Conservation (phyloP, 2,888 invertebrate genomes). For the Heliconius ismenius region DNA sequence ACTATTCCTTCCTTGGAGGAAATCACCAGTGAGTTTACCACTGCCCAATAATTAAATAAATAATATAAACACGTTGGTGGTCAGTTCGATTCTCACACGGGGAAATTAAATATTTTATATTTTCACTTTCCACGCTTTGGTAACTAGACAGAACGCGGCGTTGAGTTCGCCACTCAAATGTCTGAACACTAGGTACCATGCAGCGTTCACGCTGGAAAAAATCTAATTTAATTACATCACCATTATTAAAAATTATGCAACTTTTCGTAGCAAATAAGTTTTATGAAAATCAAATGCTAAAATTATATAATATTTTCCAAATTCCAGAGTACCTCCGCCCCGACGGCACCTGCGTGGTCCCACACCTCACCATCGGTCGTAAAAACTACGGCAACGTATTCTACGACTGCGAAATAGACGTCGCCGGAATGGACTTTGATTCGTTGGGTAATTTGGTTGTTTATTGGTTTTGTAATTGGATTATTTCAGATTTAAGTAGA, state of each 20-base stretch:
- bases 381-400: conserved; percentile 94
- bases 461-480: conserved; percentile 40
- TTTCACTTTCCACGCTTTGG: too few relatives aligned
- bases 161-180: not conserved
- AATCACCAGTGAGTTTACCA: conserved; percentile 74
- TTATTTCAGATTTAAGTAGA: not conserved
- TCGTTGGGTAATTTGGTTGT: conserved; percentile 83
- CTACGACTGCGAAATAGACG: conserved; percentile 92
- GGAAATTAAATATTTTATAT: too few relatives aligned
- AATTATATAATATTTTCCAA: too few relatives aligned
- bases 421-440: conserved; percentile 92
- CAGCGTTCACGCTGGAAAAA: not conserved
- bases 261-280: too few relatives aligned
- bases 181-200: not conserved
- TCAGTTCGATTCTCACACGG: too few relatives aligned
- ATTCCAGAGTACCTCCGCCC: conserved; percentile 84
- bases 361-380: conserved; percentile 93
- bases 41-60: too few relatives aligned
- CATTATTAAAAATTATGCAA: too few relatives aligned
- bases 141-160: too few relatives aligned
- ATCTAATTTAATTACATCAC: too few relatives aligned
- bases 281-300: too few relatives aligned
- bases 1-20: conserved; percentile 93
- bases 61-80: too few relatives aligned
- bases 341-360: conserved; percentile 91